These are phyloP conservation scores for Byasa hedistus DNA, from an alignment of 2,888 invertebrate species.

Conservation along the genomic window DNA sequence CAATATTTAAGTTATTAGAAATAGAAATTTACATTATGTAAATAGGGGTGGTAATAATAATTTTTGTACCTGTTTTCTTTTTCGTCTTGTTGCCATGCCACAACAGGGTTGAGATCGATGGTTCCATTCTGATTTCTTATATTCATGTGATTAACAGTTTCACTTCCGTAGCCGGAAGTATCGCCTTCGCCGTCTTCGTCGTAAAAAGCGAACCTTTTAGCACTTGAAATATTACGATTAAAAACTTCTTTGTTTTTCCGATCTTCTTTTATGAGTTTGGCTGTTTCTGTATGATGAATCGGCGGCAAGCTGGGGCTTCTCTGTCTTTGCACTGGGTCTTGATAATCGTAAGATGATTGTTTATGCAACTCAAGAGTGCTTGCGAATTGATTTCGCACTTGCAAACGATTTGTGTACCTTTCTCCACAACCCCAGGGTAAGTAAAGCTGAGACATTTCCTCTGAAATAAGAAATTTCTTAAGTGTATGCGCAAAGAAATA, in stretches of 20 bases:
- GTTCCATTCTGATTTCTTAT: slow-evolving; percentile 48
- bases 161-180: slow-evolving; percentile 91
- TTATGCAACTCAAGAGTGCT: slow-evolving; percentile 71
- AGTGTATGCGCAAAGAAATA: background rate
- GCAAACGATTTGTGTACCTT: slow-evolving; percentile 64
- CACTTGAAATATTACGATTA: slow-evolving; percentile 66
- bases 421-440: slow-evolving; percentile 86
- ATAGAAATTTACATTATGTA: no score
- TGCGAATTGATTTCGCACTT: slow-evolving; percentile 72
- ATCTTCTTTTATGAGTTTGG: slow-evolving; percentile 58
- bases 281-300: slow-evolving; percentile 72
- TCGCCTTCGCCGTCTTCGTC: slow-evolving; percentile 84
- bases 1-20: no score
- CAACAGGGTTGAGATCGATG: slow-evolving; percentile 52
- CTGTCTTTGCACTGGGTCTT: slow-evolving; percentile 67
- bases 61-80: slow-evolving; percentile 61
- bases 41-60: no score
- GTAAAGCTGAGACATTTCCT: slow-evolving; percentile 89
- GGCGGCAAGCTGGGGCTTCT: slow-evolving; percentile 86
- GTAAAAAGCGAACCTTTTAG: slow-evolving; percentile 71
- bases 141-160: slow-evolving; percentile 81
- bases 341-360: slow-evolving; percentile 68
- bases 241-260: slow-evolving; percentile 51
- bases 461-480: slow-evolving; percentile 69
- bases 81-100: slow-evolving; percentile 71